These are phyloP conservation scores for Delia radicum DNA, from an alignment of 1,140 invertebrate species.

Conservation along the genomic window DNA sequence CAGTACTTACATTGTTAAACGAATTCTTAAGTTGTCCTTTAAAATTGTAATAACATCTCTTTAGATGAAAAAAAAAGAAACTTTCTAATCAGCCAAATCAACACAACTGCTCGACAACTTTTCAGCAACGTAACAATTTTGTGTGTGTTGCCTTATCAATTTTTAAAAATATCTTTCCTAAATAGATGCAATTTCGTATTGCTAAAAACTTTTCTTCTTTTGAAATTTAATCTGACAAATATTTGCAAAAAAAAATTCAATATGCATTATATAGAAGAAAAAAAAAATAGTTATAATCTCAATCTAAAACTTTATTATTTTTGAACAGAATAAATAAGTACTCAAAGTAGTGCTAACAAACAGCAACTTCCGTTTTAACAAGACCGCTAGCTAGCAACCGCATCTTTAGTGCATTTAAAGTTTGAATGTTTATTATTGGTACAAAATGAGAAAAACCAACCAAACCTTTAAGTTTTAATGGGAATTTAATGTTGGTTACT, in stretches of 20 bases:
- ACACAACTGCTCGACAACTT: no score
- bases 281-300: not conserved
- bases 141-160: no score
- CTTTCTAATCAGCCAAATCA: no score
- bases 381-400: not conserved
- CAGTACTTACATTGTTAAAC: no score
- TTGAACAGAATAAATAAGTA: not conserved
- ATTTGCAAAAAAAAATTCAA: not conserved
- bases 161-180: no score
- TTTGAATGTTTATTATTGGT: not conserved
- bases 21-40: no score
- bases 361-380: not conserved
- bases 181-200: no score
- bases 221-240: not conserved
- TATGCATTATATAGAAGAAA: not conserved
- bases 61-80: no score
- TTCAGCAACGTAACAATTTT: no score
- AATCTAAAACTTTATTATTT: not conserved
- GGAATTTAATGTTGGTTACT: not conserved
- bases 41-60: no score
- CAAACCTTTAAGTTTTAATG: constrained; percentile 1
- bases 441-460: not conserved
- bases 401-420: not conserved
- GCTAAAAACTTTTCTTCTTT: no score
- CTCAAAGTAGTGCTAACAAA: not conserved